Evolutionary conservation across 2,113 vertebrate genomes (phyloP).

Genomic region (Elanus axillaris): DNA sequence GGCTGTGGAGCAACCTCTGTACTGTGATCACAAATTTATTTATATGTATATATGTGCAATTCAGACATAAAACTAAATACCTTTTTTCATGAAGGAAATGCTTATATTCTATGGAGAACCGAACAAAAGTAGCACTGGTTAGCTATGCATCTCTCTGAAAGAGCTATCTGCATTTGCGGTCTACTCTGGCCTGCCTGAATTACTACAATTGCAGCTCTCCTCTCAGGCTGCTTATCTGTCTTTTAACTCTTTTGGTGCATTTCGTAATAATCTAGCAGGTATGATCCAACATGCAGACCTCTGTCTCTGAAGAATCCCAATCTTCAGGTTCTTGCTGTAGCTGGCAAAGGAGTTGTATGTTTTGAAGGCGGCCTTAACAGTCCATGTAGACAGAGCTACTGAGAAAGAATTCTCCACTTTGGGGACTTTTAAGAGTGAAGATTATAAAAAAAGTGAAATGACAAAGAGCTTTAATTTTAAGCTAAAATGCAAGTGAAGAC

Average conservation of each 20-base stretch:
- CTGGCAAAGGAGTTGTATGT: neutral
- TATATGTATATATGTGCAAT: neutral
- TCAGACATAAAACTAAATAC: neutral
- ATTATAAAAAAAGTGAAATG: conserved; percentile 7
- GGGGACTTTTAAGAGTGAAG: neutral
- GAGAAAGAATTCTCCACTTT: neutral
- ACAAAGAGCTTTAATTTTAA: conserved; percentile 57
- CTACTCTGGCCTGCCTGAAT: neutral
- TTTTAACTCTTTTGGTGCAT: neutral
- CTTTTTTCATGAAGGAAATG: neutral
- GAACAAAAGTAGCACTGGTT: neutral
- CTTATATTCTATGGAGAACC: neutral
- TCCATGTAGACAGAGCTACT: neutral
- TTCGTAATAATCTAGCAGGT: neutral
- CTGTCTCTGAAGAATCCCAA: neutral
- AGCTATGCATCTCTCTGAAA: neutral
- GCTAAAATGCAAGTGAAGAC: conserved; percentile 31
- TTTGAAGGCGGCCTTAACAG: neutral
- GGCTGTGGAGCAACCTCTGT: neutral
- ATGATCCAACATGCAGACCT: neutral
- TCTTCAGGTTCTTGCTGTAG: neutral
- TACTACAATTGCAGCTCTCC: neutral
- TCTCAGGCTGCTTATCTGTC: neutral
- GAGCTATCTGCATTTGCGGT: accelerated
- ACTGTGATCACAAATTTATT: neutral